Evolutionary conservation across 1,140 invertebrate genomes (phyloP), one percentile per base, ranked within the genome.

Genomic region (Leptoteleia sp.): DNA sequence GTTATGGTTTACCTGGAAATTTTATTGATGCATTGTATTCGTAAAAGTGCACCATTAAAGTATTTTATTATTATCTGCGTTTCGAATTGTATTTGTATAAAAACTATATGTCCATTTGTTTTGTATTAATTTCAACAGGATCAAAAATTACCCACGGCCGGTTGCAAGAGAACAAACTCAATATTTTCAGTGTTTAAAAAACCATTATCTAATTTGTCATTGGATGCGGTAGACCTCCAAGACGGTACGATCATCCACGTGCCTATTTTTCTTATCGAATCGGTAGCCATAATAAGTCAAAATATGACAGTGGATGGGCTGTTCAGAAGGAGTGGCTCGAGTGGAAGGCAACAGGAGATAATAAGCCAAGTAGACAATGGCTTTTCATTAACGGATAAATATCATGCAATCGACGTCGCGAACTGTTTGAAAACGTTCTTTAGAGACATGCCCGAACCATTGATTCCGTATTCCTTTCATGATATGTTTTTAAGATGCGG

Each of bases 321-420:
- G 33, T 97, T 97, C 82, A 90, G 96, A 19, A 96, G 96, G 89
- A 94, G 94, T 68, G 95, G 95, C 1, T 95, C 95, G 8, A 92
- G 95, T 65, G 90, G 91, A 40, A 91, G 95, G 76, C 95, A 96
- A 86, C 93, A 93, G 82, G 94, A 96, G 86, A 91, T 96, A 9
- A 93, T 93, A 86, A 93, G 89, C 62, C 87, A 90, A 29, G 80
- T 95, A n/a, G 93, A 95, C 82, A 91, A 88, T 50, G 94, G 93
- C 12, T 91, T 91, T 17, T 88, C 86, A 48, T 88, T 94, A 17
- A 91, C 91, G 16, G 91, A 93, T 13, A 91, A 92, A 1, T 91
- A 93, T 82, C 92, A 95, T 85, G 92, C 94, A 0, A 92, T 95
- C 78, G 96, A 97, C 90, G 92, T 96, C 6, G 94, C 95, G 4